Conservation (phyloP, 1,140 invertebrate species). For the Zaprionus africanus region DNA sequence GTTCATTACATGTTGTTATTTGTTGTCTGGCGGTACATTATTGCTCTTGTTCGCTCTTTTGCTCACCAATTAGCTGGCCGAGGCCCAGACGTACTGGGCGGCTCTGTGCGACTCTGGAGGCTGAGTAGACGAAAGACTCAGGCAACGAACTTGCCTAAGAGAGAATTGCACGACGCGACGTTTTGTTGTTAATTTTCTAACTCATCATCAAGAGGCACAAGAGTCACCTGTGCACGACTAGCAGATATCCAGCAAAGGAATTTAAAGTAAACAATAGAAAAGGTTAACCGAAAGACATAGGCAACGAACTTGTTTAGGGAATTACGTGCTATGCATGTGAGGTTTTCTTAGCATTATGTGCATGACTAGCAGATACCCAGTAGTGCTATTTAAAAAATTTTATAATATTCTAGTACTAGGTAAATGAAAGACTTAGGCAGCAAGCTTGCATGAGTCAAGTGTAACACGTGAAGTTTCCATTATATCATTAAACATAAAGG, state of each 20-base stretch:
- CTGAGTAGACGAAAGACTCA: conserved; percentile 57
- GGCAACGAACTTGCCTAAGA: conserved; percentile 41
- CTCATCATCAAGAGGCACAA: neutral
- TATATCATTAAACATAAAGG: no score
- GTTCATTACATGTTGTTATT: conserved; percentile 82
- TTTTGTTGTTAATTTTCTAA: conserved; percentile 24
- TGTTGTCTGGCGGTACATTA: conserved; percentile 79
- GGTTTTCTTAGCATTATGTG: no score
- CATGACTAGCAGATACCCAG: no score
- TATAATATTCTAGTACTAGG: no score
- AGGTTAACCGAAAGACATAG: conserved; percentile 58
- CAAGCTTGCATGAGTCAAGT: neutral
- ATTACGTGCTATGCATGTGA: no score
- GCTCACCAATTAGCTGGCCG: conserved; percentile 71
- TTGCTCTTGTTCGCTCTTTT: conserved; percentile 78
- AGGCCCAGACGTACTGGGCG: conserved; percentile 19
- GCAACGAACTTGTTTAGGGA: conserved; percentile 42
- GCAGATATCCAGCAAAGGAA: neutral
- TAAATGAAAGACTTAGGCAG: conserved; percentile 65
- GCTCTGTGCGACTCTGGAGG: neutral
- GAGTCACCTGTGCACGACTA: neutral
- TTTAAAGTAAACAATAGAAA: neutral
- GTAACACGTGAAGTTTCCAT: no score
- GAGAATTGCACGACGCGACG: conserved; percentile 2
- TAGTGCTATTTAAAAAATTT: no score